Conservation (phyloP, 2,888 invertebrate species). For the Spilosoma lubricipeda region DNA sequence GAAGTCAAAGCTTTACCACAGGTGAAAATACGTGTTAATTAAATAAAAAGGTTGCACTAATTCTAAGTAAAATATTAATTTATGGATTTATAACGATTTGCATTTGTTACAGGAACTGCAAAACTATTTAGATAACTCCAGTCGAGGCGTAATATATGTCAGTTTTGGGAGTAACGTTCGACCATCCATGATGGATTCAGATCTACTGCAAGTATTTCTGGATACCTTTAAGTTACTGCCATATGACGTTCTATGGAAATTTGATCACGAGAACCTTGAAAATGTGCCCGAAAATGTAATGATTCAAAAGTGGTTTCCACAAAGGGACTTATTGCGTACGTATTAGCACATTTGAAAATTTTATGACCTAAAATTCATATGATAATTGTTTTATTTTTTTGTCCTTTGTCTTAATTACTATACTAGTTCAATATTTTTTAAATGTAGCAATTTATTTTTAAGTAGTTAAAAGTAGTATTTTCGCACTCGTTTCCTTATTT, state of each 20-base stretch:
- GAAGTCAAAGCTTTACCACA: conserved; percentile 49
- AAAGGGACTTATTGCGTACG: conserved; percentile 5
- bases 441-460: no score
- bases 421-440: not conserved
- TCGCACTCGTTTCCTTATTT: no score
- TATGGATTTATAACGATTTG: not conserved
- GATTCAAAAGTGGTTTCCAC: not conserved
- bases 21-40: conserved; percentile 36
- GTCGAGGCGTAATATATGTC: conserved; percentile 33
- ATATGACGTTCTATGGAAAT: conserved; percentile 33
- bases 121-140: conserved; percentile 21
- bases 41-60: not conserved
- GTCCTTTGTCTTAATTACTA: not conserved
- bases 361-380: not conserved
- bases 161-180: conserved; percentile 39
- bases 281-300: conserved; percentile 36
- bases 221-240: not conserved
- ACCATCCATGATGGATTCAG: conserved; percentile 24
- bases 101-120: conserved; percentile 8
- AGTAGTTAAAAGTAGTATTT: no score
- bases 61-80: not conserved
- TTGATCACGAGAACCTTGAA: conserved; percentile 29
- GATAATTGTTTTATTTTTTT: not conserved
- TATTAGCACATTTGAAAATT: not conserved
- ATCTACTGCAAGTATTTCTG: not conserved